Conservation (phyloP, 2,888 invertebrate genomes). For the Pterostichus niger region DNA sequence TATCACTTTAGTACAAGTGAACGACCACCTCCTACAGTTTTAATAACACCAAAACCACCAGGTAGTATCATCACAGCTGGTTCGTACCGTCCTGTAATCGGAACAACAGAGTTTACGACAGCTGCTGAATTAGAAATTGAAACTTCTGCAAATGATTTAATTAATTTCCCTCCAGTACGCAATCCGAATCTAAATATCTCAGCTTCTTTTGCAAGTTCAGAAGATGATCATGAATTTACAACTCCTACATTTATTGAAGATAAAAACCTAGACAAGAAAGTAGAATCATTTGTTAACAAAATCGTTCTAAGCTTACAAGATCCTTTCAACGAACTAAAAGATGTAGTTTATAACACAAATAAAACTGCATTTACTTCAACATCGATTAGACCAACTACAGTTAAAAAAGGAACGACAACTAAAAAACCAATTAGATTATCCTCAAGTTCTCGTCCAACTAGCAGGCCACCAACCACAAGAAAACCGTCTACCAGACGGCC, state of each 20-base stretch:
- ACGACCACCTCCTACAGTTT: slow-evolving; percentile 82
- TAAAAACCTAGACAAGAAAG: slow-evolving; percentile 87
- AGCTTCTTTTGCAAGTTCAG: slow-evolving; percentile 78
- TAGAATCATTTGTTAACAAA: slow-evolving; percentile 90
- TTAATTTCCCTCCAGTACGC: slow-evolving; percentile 91
- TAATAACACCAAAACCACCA: slow-evolving; percentile 85
- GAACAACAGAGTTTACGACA: slow-evolving; percentile 71
- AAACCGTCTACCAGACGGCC: slow-evolving; percentile 72
- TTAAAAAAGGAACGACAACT: slow-evolving; percentile 73
- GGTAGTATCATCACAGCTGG: slow-evolving; percentile 73
- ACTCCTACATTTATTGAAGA: slow-evolving; percentile 90
- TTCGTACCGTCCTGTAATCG: slow-evolving; percentile 69
- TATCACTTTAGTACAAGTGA: slow-evolving; percentile 77
- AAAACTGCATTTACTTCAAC: slow-evolving; percentile 72
- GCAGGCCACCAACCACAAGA: slow-evolving; percentile 68
- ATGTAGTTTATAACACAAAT: slow-evolving; percentile 83
- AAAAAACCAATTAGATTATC: slow-evolving; percentile 73
- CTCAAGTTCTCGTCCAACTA: slow-evolving; percentile 67
- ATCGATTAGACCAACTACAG: slow-evolving; percentile 74
- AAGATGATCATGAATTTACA: slow-evolving; percentile 81
- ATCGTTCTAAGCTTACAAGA: slow-evolving; percentile 91
- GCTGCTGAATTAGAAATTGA: slow-evolving; percentile 79
- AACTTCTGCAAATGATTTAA: slow-evolving; percentile 82
- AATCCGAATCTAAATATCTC: slow-evolving; percentile 90
- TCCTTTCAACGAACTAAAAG: slow-evolving; percentile 89